A percentile compares a stretch with the other conserved stretches of the same genome.
Conservation (phyloP, 2,888 invertebrate genomes). For the Amiota mariae region DNA sequence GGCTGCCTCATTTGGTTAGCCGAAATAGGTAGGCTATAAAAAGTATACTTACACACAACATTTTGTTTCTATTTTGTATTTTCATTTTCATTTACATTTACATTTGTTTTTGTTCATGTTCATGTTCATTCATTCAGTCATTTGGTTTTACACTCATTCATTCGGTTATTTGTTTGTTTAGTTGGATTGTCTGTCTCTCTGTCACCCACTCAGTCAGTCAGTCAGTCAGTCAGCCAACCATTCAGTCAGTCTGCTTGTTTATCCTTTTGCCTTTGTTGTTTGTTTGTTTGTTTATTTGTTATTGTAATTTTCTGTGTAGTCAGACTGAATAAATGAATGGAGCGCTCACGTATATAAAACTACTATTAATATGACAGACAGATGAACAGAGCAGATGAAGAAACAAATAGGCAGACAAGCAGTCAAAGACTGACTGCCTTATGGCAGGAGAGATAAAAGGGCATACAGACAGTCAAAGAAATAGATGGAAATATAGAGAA, state of each 20-base stretch:
- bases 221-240: not conserved
- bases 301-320: too few species aligned
- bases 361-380: slow-evolving; percentile 22
- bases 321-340: not conserved
- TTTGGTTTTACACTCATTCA: too few species aligned
- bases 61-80: too few species aligned
- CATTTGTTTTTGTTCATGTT: not conserved
- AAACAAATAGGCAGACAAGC: not conserved
- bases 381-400: too few species aligned
- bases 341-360: slow-evolving; percentile 16
- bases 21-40: slow-evolving; percentile 35
- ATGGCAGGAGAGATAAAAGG: not conserved
- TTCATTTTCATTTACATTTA: too few species aligned
- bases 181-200: too few species aligned
- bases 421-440: not conserved
- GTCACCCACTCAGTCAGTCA: too few species aligned
- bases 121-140: not conserved
- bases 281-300: slow-evolving; percentile 4
- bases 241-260: not conserved
- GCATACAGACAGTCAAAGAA: not conserved
- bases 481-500: too few species aligned
- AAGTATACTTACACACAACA: slow-evolving; percentile 9
- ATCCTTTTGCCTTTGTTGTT: not conserved
- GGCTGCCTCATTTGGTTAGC: slow-evolving; percentile 45
- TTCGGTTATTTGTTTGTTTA: too few species aligned